Base-by-base conservation (phyloP, 2,797 vertebrate species). In the Psittacula echo region DNA sequence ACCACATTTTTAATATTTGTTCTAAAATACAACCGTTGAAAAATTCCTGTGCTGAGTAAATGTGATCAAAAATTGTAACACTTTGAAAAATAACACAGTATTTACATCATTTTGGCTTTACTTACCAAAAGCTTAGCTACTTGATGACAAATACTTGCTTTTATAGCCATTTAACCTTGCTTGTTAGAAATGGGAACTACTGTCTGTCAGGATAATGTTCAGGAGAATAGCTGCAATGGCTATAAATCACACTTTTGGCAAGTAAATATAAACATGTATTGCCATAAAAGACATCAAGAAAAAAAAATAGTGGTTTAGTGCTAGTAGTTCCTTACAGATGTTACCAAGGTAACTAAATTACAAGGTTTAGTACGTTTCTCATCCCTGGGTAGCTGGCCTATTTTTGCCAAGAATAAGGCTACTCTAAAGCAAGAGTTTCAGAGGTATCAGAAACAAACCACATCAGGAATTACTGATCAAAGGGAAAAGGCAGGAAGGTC, bases 321-420 rank as follows among this genome's bases (percentile, higher is more conserved):
- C 67, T 77, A 77, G 58, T 92, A 84, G 39, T 65, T 96, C 72
- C 84, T 62, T 90, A 94, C 92, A 96, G 97, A 93, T 97, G 97
- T 97, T 98, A 94, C 97, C 96, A 95, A 96, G 95, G 96, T 96
- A 98, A 98, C 95, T 82, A 95, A 91, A 97, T 91, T 92, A 94
- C 92, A 95, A 80, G 94, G 74, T 85, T 93, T 96, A 94, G 82
- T 72, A 93, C 86, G 85, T 95, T 96, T 95, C 74, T 97, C 70
- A 95, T 94, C 93, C 51, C 64, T 83, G 76, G 94, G 62, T 85
- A 97, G 92, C 85, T 72, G n/a, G 61, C 45, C 85, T 79, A 42
- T 58, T 94, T 95, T 97, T 91, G 67, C n/a, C 56, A 85, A 65
- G 27, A 95, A 83, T 23, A 91, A 96, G 86, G 42, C 24, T 77